Conservation (phyloP, 2,888 invertebrate species). For the Meandrusa payeni region DNA sequence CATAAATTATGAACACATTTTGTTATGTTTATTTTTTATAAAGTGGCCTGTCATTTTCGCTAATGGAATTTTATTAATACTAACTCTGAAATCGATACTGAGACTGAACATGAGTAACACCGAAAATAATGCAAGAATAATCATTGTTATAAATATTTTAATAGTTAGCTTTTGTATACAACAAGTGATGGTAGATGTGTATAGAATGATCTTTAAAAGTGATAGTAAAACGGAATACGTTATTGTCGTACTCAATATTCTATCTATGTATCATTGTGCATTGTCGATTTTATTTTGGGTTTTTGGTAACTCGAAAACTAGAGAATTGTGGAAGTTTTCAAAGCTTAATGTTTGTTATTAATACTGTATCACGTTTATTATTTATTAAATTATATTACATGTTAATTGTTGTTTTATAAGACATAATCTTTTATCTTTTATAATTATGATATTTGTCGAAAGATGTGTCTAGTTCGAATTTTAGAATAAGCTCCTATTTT, state of each 20-base stretch:
- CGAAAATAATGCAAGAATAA: slow-evolving; percentile 44
- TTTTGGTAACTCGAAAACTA: slow-evolving; percentile 59
- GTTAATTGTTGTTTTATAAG: too few relatives aligned
- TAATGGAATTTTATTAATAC: slow-evolving; percentile 50
- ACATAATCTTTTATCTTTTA: too few relatives aligned
- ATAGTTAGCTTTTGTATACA: slow-evolving; percentile 62
- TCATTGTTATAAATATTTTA: slow-evolving; percentile 52
- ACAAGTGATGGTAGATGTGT: slow-evolving; percentile 51
- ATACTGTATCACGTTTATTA: neutral
- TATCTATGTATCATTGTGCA: slow-evolving; percentile 57
- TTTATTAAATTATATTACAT: too few relatives aligned
- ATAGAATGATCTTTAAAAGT: slow-evolving; percentile 42
- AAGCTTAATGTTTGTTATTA: too few relatives aligned
- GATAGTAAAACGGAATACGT: slow-evolving; percentile 25
- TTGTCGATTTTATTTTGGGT: slow-evolving; percentile 63
- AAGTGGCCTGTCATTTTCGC: slow-evolving; percentile 61
- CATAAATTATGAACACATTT: slow-evolving; percentile 26
- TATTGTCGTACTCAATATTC: slow-evolving; percentile 30
- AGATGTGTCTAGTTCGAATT: too few relatives aligned
- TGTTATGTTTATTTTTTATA: slow-evolving; percentile 43
- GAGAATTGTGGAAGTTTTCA: slow-evolving; percentile 49
- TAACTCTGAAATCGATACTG: slow-evolving; percentile 48
- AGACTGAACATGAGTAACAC: slow-evolving; percentile 42
- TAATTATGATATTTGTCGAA: too few relatives aligned
- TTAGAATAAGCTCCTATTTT: too few relatives aligned